phyloP scores from a whole-genome alignment of 2,888 invertebrate species.

The Neelides folsomi region DNA sequence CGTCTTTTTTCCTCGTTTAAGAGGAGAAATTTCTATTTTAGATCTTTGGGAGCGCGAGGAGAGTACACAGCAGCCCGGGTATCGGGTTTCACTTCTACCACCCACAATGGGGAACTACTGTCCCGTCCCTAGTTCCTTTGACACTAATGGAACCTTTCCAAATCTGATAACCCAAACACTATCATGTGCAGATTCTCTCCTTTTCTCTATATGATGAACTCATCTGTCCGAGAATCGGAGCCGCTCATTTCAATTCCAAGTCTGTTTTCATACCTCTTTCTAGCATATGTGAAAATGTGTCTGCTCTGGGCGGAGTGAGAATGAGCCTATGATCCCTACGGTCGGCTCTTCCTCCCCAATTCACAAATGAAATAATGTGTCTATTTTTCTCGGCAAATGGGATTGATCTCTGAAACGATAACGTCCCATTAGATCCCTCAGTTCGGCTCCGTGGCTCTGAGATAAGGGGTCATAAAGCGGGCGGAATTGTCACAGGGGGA shows the following conservation, averaged over 20 bases:
- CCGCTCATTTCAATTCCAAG: constrained; percentile 1
- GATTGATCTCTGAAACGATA: no score
- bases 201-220: not conserved
- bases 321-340: no score
- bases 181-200: constrained; percentile 23
- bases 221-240: constrained; percentile 9
- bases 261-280: no score
- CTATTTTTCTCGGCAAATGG: no score
- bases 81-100: constrained; percentile 33
- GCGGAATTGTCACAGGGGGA: no score
- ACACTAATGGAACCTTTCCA: constrained; percentile 28
- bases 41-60: constrained; percentile 13
- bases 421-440: no score
- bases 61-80: constrained; percentile 28
- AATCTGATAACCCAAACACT: constrained; percentile 27
- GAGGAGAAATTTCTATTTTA: constrained; percentile 20
- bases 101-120: constrained; percentile 33
- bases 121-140: constrained; percentile 16
- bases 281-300: no score
- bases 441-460: no score
- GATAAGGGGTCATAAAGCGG: no score
- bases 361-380: no score
- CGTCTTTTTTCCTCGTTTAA: constrained; percentile 14
- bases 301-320: no score
- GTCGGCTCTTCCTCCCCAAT: no score